Percentiles rank a stretch among this genome's conserved stretches.
phyloP scores from a whole-genome alignment of 2,797 vertebrate species.

The Mus minutoides region DNA sequence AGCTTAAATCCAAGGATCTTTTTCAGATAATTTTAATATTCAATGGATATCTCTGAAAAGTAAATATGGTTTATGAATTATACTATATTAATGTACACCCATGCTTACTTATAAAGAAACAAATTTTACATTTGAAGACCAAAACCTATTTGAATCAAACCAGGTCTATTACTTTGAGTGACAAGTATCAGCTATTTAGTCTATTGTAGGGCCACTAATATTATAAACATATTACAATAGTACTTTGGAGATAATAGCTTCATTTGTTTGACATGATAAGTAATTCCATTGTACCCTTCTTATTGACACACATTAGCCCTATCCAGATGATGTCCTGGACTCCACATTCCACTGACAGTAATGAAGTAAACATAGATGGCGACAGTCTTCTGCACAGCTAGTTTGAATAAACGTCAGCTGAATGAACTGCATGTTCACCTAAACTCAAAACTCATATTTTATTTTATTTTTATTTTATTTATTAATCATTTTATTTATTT shows the following conservation, averaged over 20 bases:
- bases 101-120: background rate
- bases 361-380: accelerated
- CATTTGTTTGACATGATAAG: background rate
- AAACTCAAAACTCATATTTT: background rate
- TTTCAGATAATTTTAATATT: background rate
- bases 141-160: background rate
- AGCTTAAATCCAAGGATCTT: background rate
- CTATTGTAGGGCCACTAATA: background rate
- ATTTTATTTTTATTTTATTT: background rate
- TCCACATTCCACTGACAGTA: background rate
- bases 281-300: background rate
- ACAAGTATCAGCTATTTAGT: background rate
- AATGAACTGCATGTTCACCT: background rate
- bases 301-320: background rate
- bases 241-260: background rate
- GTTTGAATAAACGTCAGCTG: background rate
- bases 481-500: background rate
- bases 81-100: background rate
- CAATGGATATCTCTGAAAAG: background rate
- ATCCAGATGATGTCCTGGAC: accelerated
- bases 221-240: background rate
- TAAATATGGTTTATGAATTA: background rate
- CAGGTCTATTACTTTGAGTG: background rate
- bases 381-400: background rate
- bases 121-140: background rate